Evolutionary conservation across 2,888 invertebrate species (phyloP).

Genomic region (Dasypolia templi): DNA sequence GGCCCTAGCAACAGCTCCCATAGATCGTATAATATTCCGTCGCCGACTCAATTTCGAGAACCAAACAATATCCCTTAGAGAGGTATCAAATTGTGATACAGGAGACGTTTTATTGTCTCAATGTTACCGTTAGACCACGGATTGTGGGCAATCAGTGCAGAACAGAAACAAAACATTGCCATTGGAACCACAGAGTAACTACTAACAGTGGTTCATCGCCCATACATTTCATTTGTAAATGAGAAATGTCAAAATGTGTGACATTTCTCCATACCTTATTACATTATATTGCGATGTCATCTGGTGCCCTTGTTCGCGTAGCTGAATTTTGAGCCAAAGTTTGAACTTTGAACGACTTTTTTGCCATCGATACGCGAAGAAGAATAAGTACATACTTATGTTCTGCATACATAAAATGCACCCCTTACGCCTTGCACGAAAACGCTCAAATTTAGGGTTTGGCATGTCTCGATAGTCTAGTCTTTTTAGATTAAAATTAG

Average conservation of each 20-base stretch:
- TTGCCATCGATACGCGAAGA: not conserved
- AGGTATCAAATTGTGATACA: slow-evolving; percentile 70
- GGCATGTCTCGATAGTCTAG: too few relatives aligned
- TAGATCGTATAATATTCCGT: slow-evolving; percentile 42
- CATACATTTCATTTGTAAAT: not conserved
- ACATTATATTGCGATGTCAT: not conserved
- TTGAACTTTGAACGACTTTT: not conserved
- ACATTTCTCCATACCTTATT: not conserved
- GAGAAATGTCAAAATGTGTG: not conserved
- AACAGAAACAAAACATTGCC: slow-evolving; percentile 80
- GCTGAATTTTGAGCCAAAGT: not conserved
- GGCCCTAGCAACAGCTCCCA: not conserved
- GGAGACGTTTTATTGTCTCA: slow-evolving; percentile 78
- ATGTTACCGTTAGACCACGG: slow-evolving; percentile 77
- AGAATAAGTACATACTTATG: too few relatives aligned
- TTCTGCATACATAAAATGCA: not conserved
- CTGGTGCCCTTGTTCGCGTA: not conserved
- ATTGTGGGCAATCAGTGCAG: slow-evolving; percentile 82
- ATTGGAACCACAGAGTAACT: slow-evolving; percentile 44
- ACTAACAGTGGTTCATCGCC: slow-evolving; percentile 14
- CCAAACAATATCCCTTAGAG: slow-evolving; percentile 68
- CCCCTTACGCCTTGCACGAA: not conserved
- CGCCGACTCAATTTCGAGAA: slow-evolving; percentile 35
- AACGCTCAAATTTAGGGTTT: too few relatives aligned
- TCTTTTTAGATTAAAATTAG: too few relatives aligned